Evolutionary conservation across 2,797 vertebrate genomes (phyloP), one percentile per base, ranked within the genome.

Genomic region (Molossus alvarezi): DNA sequence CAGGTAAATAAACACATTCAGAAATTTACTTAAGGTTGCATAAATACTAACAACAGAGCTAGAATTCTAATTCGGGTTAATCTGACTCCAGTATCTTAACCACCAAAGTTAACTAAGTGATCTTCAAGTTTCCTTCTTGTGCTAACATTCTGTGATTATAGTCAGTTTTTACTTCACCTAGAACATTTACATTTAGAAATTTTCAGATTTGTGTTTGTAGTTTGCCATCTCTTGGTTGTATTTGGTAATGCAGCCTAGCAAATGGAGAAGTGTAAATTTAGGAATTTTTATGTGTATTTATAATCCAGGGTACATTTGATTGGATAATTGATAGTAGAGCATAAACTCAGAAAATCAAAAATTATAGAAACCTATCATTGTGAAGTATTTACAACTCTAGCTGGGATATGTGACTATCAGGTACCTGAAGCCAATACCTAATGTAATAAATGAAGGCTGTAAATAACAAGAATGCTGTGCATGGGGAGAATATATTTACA

Each of bases 151-250:
- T 95, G 51, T 84, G 45, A 11, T 69, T 87, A 60, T 73, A 79
- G 13, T 73, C 85, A 23, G 20, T 57, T 79, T 83, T 88, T 87
- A 67, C 18, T 48, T 94, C 51, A 83, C 64, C 29, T 94, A n/a
- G 15, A 75, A 79, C 37, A 27, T 62, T 55, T 20, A 84, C 60
- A 8, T 71, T 92, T 83, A 84, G 65, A 29, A 72, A 60, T 41
- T 95, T 95, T 94, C 77, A 88, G 57, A 62, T 95, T 95, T 91
- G 45, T 96, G 53, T 94, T 93, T 87, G 12, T 75, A 79, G 80
- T 79, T 73, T 96, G 97, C 95, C 96, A 97, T 55, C 93, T 95
- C 65, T 95, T 96, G 97, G 93, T 95, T 88, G 71, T 83, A 91
- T 53, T 79, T 20, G 65, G 83, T 90, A 96, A 58, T 95, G 80